Percentiles rank a stretch among this genome's conserved stretches.
These are phyloP conservation scores for Dendrolimus pini DNA, from an alignment of 2,888 invertebrate species.

Conservation along the genomic window DNA sequence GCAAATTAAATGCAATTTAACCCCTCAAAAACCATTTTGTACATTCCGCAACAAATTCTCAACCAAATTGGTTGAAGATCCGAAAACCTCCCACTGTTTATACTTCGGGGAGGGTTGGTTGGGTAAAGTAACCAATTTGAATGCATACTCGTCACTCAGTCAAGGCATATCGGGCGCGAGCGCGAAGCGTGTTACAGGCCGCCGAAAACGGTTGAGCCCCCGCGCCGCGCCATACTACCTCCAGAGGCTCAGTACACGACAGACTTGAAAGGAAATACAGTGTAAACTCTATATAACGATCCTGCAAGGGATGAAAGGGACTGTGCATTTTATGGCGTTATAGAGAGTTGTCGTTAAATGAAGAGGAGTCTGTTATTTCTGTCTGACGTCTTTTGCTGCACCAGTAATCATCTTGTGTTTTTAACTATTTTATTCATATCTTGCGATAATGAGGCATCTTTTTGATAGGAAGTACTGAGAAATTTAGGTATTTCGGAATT, in stretches of 20 bases:
- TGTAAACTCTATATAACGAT: no score
- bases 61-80: conserved; percentile 67
- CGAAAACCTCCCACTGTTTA: conserved; percentile 55
- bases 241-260: conserved; percentile 15
- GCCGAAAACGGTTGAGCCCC: conserved; percentile 30
- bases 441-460: no score
- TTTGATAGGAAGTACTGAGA: no score
- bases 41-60: conserved; percentile 73
- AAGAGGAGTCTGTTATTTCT: no score
- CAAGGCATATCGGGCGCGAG: conserved; percentile 75
- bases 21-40: conserved; percentile 64
- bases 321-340: no score
- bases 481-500: no score
- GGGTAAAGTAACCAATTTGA: conserved; percentile 84
- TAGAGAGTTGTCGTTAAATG: no score
- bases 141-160: conserved; percentile 86
- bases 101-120: conserved; percentile 47
- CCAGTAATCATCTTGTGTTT: no score
- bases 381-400: no score
- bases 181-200: conserved; percentile 49
- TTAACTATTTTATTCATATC: no score
- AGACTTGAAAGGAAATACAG: conserved; percentile 1
- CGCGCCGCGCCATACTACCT: conserved; percentile 27
- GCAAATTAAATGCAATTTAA: conserved; percentile 74
- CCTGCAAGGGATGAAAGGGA: no score